These are phyloP conservation scores for Bubo bubo DNA, from an alignment of 2,113 vertebrate genomes.

Conservation along the genomic window DNA sequence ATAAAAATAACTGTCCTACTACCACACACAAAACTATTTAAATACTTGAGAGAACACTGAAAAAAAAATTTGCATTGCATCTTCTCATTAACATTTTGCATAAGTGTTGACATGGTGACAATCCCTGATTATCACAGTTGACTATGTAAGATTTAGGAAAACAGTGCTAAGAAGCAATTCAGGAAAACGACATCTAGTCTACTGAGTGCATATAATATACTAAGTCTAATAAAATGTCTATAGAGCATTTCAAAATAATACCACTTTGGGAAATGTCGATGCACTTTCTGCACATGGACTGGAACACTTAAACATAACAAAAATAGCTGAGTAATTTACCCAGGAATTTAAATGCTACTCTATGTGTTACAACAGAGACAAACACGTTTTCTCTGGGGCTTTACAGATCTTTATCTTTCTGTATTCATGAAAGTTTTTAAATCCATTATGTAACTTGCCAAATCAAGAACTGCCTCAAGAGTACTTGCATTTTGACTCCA, in stretches of 20 bases:
- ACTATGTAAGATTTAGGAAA: background rate
- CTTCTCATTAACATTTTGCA: conserved; percentile 25
- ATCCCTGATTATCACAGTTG: background rate
- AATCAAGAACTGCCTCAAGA: background rate
- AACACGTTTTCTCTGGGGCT: background rate
- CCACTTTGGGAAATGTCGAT: background rate
- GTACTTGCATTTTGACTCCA: background rate
- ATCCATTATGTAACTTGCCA: background rate
- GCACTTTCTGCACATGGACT: background rate
- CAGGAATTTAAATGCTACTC: background rate
- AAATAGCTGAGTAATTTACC: background rate
- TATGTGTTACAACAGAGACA: background rate
- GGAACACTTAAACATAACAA: background rate
- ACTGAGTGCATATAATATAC: background rate
- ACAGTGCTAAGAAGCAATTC: background rate
- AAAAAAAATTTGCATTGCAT: background rate
- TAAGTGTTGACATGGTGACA: conserved; percentile 42
- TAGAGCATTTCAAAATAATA: background rate
- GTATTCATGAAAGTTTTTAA: background rate
- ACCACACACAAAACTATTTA: conserved; percentile 34
- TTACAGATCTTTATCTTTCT: conserved; percentile 14
- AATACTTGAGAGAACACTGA: conserved; percentile 30
- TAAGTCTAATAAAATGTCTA: background rate
- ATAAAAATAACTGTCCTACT: conserved; percentile 40
- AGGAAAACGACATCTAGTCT: background rate